Evolutionary conservation across 2,888 invertebrate species (phyloP).

Genomic region (Dynastes hyllus): DNA sequence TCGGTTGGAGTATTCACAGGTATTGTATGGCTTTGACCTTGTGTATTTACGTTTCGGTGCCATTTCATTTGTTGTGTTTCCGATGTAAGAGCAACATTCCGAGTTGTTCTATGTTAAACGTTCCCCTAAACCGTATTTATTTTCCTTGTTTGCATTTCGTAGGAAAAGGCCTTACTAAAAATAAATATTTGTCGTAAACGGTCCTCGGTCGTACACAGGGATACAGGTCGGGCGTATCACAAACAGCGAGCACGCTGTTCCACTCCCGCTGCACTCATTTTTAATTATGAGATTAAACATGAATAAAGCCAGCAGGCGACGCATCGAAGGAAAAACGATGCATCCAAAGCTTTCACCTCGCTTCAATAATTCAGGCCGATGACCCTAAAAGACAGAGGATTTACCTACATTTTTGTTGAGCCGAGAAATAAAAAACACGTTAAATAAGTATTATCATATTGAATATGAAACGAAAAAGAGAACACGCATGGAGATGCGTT

Average conservation of each 20-base stretch:
- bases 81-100: conserved; percentile 41
- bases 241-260: conserved; percentile 12
- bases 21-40: conserved; percentile 29
- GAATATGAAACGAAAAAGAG: background rate
- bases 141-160: conserved; percentile 38
- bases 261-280: conserved; percentile 30
- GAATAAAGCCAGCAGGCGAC: conserved; percentile 30
- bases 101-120: conserved; percentile 33
- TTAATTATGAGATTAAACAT: conserved; percentile 43
- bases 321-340: conserved; percentile 27
- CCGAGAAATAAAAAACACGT: conserved; percentile 6
- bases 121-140: conserved; percentile 35
- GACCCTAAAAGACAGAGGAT: conserved; percentile 23
- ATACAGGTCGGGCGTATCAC: background rate
- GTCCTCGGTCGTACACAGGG: conserved; percentile 14
- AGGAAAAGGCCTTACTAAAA: conserved; percentile 28
- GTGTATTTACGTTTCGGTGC: conserved; percentile 31
- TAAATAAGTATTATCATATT: conserved; percentile 22
- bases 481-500: background rate
- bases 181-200: conserved; percentile 41
- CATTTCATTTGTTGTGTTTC: conserved; percentile 40
- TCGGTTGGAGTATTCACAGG: conserved; percentile 10
- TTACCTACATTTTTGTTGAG: conserved; percentile 37
- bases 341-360: conserved; percentile 34
- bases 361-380: conserved; percentile 39